A percentile compares a stretch with the other conserved stretches of the same genome.
Evolutionary conservation across 2,797 vertebrate species (phyloP).

Genomic region (Karalla daura): DNA sequence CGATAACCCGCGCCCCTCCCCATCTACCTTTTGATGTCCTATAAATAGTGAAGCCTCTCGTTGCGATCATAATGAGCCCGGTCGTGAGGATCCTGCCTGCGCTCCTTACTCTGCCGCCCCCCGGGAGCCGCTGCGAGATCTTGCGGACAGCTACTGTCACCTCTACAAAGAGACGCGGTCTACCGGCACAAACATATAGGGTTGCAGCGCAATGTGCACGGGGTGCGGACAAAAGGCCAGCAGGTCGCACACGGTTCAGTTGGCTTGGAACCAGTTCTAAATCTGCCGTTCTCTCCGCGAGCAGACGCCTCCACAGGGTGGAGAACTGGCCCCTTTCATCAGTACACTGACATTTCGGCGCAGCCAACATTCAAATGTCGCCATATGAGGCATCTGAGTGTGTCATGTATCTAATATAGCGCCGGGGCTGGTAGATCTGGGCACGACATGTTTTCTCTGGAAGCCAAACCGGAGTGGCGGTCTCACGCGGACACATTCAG

Average conservation of each 20-base stretch:
- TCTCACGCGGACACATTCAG: no score
- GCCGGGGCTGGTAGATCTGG: slow-evolving; percentile 17
- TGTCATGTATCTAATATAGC: slow-evolving; percentile 33
- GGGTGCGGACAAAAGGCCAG: slow-evolving; percentile 29
- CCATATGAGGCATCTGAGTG: slow-evolving; percentile 38
- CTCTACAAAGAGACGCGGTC: slow-evolving; percentile 22
- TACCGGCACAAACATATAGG: slow-evolving; percentile 15
- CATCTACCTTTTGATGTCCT: slow-evolving; percentile 74
- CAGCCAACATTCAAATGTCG: slow-evolving; percentile 66
- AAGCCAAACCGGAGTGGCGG: neutral
- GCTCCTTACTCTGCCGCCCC: slow-evolving; percentile 26
- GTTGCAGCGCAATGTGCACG: slow-evolving; percentile 25
- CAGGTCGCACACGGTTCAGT: slow-evolving; percentile 41
- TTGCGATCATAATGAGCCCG: slow-evolving; percentile 53
- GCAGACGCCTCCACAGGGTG: slow-evolving; percentile 22
- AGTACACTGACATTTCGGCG: slow-evolving; percentile 65
- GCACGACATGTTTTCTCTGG: slow-evolving; percentile 5
- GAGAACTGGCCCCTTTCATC: slow-evolving; percentile 36
- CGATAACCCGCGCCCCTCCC: slow-evolving; percentile 34
- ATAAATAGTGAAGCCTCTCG: slow-evolving; percentile 64
- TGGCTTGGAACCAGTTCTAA: slow-evolving; percentile 39
- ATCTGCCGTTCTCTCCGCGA: slow-evolving; percentile 16
- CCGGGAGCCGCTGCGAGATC: no score
- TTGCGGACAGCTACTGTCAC: slow-evolving; percentile 14
- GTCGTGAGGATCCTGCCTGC: slow-evolving; percentile 26